Evolutionary conservation across 2,888 invertebrate genomes (phyloP), one percentile per base, ranked within the genome.

Genomic region (Cancer borealis): DNA sequence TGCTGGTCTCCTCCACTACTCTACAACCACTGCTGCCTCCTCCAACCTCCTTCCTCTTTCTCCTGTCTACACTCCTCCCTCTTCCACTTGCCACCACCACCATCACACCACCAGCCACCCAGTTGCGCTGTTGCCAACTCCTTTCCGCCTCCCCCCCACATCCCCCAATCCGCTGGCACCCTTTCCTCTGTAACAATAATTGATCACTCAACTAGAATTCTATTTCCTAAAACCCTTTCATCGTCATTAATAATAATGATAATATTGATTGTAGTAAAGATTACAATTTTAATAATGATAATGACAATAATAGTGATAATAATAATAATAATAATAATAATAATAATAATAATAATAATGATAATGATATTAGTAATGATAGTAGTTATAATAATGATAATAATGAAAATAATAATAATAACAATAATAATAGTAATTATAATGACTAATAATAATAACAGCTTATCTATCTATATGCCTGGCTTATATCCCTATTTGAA

Each of bases 131-230:
- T 54, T 54, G 39, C 49, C 54, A 49, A 54, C 89, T 90, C 89
- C 45, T 54, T 90, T 54, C 54, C 89, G 17, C 46, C 49, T 49
- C 47, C 46, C 46, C 21, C 49, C 14, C 47, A 47, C 6, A 26
- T 30, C 26, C 30, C 14, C 17, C 30, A 6, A 46, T 8, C 39
- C 30, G 45, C 90, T 60, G 60, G 49, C 54, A 90, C 79, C 79
- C 79, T 84, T 84, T 26, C 90, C 49, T 90, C 54, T 90, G 54
- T 46, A 21, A 30, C 49, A 54, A 39, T 30, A 90, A 91, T 66
- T 30, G 66, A 21, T 21, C 39, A 39, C 91, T 39, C 54, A 45
- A 30, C 91, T 66, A 39, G 8, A 47, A 30, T 26, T 14, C 79
- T 12, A 84, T 6, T n/a, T 84, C 30, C 30, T 39, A 54, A 54